Evolutionary conservation across 2,888 invertebrate species (phyloP).

Genomic region (Clostera curtula): DNA sequence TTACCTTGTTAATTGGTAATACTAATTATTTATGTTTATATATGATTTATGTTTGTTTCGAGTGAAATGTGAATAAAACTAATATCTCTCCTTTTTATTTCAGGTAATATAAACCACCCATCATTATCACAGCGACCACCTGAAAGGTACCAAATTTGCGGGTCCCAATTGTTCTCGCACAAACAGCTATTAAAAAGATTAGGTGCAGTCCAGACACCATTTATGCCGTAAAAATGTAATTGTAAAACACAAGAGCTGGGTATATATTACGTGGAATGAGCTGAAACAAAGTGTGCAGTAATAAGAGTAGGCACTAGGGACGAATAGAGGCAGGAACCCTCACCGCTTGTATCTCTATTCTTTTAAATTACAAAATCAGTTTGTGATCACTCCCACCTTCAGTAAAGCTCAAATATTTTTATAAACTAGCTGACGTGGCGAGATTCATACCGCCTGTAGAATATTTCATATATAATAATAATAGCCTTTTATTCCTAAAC

Average conservation of each 20-base stretch:
- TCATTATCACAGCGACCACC: no score
- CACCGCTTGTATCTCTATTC: slow-evolving; percentile 34
- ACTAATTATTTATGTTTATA: no score
- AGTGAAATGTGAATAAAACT: no score
- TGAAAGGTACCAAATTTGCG: no score
- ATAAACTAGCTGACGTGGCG: not conserved
- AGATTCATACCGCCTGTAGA: no score
- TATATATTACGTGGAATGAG: slow-evolving; percentile 45
- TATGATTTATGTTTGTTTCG: no score
- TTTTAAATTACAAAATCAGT: slow-evolving; percentile 26
- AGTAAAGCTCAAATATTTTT: not conserved
- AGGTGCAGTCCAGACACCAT: not conserved
- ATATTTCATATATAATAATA: not conserved
- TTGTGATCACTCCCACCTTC: not conserved
- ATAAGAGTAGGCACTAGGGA: slow-evolving; percentile 42
- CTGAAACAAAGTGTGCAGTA: slow-evolving; percentile 34
- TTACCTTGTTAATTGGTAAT: no score
- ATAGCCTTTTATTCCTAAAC: no score
- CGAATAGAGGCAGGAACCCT: slow-evolving; percentile 31
- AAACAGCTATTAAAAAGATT: no score
- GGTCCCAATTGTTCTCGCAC: no score
- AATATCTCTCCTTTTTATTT: no score
- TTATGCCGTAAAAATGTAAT: slow-evolving; percentile 23
- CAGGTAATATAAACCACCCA: no score
- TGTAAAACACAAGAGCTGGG: slow-evolving; percentile 32